phyloP scores from a whole-genome alignment of 1,140 invertebrate species.

The Drosophila pruinosa region DNA sequence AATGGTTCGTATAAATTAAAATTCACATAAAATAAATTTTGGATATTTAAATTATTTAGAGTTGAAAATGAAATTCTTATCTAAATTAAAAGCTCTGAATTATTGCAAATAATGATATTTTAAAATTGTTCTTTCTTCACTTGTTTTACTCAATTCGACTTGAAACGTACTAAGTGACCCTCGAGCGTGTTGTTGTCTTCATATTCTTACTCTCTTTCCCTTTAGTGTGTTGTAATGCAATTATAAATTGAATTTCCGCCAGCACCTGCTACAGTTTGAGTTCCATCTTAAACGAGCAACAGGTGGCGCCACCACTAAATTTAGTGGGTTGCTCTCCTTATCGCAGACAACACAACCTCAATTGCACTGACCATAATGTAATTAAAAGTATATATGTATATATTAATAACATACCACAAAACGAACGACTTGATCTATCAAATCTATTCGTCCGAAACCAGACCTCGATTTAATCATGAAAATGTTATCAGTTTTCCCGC shows the following conservation, averaged over 20 bases:
- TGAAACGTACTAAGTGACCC: slow-evolving; percentile 10
- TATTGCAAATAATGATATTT: neutral
- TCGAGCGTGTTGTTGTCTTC: slow-evolving; percentile 16
- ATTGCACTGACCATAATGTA: slow-evolving; percentile 57
- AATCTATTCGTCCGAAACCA: neutral
- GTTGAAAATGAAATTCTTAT: too few relatives aligned
- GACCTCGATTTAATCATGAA: slow-evolving; percentile 13
- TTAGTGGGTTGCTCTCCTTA: neutral
- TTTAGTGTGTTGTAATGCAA: slow-evolving; percentile 41
- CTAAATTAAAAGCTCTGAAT: too few relatives aligned
- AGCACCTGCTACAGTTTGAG: slow-evolving; percentile 37
- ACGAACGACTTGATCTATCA: slow-evolving; percentile 8
- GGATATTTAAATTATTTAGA: too few relatives aligned
- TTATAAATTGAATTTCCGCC: slow-evolving; percentile 73
- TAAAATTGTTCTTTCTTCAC: neutral
- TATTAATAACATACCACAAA: slow-evolving; percentile 26
- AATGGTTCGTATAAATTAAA: too few relatives aligned
- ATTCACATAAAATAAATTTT: too few relatives aligned
- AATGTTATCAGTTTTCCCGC: slow-evolving; percentile 40
- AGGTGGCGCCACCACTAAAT: slow-evolving; percentile 45
- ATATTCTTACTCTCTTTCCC: neutral
- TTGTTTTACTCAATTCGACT: neutral
- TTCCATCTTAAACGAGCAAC: slow-evolving; percentile 38
- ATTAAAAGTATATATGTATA: slow-evolving; percentile 60
- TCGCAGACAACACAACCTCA: slow-evolving; percentile 43